Conservation (phyloP, 2,888 invertebrate genomes). For the Ptychoptera contaminata region DNA sequence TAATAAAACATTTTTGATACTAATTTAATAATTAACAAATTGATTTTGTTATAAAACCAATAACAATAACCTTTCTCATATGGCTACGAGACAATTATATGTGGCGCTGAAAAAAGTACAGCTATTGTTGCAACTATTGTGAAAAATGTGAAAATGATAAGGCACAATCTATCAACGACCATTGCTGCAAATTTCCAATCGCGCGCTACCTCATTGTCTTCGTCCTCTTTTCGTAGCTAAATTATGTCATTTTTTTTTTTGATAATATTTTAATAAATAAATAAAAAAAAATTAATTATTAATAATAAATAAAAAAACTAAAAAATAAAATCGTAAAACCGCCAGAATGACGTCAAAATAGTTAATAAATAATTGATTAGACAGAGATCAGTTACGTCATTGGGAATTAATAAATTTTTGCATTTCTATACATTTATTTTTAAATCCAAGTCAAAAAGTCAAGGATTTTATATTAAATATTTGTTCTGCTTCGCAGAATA, state of each 20-base stretch:
- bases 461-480: too few relatives aligned
- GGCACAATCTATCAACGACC: conserved; percentile 99
- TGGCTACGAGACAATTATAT: conserved; percentile 42
- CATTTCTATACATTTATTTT: too few relatives aligned
- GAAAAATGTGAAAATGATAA: conserved; percentile 98
- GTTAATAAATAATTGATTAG: too few relatives aligned
- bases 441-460: too few relatives aligned
- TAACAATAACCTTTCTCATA: conserved; percentile 36
- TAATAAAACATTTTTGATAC: conserved; percentile 34
- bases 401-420: too few relatives aligned
- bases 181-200: conserved; percentile 99
- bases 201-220: conserved; percentile 83
- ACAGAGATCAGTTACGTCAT: too few relatives aligned
- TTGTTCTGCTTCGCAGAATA: too few relatives aligned
- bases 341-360: too few relatives aligned
- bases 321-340: too few relatives aligned
- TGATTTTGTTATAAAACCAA: conserved; percentile 36
- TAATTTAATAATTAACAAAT: conserved; percentile 36
- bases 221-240: conserved; percentile 79
- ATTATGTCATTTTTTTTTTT: too few relatives aligned
- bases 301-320: too few relatives aligned
- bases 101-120: conserved; percentile 91
- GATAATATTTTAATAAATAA: too few relatives aligned
- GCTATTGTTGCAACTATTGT: conserved; percentile 94
- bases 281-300: conserved; percentile 13